Percentiles rank a stretch among this genome's conserved stretches.
These are phyloP conservation scores for Muscidifurax raptorellus DNA, from an alignment of 1,140 invertebrate species.

Conservation along the genomic window DNA sequence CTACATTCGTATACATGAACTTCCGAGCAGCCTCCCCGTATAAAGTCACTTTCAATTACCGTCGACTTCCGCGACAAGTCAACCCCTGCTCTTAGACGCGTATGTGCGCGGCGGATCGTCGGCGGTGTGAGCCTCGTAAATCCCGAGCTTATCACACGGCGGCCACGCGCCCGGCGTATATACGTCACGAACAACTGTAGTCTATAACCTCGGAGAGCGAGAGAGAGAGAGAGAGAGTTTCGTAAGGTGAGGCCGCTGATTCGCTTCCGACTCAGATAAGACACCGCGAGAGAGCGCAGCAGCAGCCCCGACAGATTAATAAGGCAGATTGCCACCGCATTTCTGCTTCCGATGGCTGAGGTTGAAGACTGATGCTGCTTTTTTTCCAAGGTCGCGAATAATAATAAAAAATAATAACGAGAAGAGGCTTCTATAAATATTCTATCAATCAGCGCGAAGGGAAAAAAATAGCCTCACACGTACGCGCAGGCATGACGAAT, in stretches of 20 bases:
- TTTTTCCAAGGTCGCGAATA: too few relatives aligned
- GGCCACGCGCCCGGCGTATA: constrained; percentile 42
- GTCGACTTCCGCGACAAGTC: neutral
- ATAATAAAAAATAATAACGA: too few relatives aligned
- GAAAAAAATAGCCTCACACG: too few relatives aligned
- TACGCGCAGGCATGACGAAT: too few relatives aligned
- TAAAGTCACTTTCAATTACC: neutral
- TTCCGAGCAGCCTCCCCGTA: too few relatives aligned
- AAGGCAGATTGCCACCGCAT: constrained; percentile 60
- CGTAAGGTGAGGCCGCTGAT: constrained; percentile 54
- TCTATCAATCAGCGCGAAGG: too few relatives aligned
- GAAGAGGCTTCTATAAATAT: too few relatives aligned
- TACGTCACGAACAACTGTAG: constrained; percentile 23
- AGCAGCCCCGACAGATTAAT: constrained; percentile 67
- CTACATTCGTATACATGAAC: too few relatives aligned
- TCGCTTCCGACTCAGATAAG: constrained; percentile 68
- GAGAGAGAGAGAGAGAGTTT: constrained; percentile 46
- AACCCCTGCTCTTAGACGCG: neutral
- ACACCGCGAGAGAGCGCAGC: constrained; percentile 50
- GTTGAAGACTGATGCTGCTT: too few relatives aligned
- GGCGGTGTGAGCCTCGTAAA: neutral
- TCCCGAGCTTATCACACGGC: constrained; percentile 36
- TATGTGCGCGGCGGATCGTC: neutral
- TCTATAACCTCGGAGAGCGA: neutral
- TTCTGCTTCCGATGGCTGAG: neutral